Base-by-base conservation (phyloP, 2,797 vertebrate genomes). In the Acanthiza pusilla region DNA sequence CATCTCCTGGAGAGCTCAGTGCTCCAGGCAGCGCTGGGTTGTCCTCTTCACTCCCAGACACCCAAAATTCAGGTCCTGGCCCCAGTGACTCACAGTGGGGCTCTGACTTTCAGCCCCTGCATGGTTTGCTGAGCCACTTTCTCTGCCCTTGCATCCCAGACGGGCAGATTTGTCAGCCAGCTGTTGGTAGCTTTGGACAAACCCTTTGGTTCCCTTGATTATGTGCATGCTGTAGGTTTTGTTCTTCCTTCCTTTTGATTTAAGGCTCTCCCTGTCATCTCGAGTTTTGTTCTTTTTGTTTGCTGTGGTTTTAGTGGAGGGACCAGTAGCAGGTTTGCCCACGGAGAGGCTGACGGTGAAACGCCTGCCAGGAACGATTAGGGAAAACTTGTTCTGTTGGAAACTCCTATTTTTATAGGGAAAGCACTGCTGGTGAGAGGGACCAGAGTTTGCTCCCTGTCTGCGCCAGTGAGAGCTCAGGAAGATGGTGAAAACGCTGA, bases 311-410 rank as follows among this genome's bases (percentile, higher is more conserved):
- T 92, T 16, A 38, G 68, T 53, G 65, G 68, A 88, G 75, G 27
- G 57, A 91, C 34, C 5, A 3, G 84, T 61, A 60, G 57, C 68
- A 5, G 3, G 48, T 76, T 89, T 91, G 71, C 43, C 63, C 45
- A 47, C 0, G 0, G 61, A 91, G 50, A 87, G 32, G 20, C 45
- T 77, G 74, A 71, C 0, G 1, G 22, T 80, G 65, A 80, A 92
- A 91, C 0, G 3, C 42, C 67, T 85, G 89, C 58, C 65, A 65
- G 58, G 34, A 65, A 4, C 1, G 1, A 95, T 71, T 51, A 80
- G 40, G 40, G n/a, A 83, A 88, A 95, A 89, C 68, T 85, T 3
- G 22, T 89, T 96, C 68, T 54, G 23, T 85, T 75, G 91, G 94
- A 90, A 91, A 92, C 55, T 91, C 74, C 51, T 67, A 8, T n/a